Base-by-base conservation (phyloP, 1,140 invertebrate species). In the Lethrus apterus region DNA sequence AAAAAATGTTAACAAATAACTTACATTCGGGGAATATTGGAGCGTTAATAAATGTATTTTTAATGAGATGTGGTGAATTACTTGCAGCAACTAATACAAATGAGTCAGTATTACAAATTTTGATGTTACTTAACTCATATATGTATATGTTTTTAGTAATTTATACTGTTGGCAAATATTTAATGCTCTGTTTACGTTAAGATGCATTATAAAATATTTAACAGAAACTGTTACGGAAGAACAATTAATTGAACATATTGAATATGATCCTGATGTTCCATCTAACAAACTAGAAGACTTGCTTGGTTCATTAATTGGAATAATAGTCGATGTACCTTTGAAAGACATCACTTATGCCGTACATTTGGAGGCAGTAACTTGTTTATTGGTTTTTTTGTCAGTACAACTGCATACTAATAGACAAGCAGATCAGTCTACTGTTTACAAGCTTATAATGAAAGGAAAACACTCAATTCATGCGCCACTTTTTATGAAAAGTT, bases 151-250 rank as follows among this genome's bases (percentile, higher is more conserved):
- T 77, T 80, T 42, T 68, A 95, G 90, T 66, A 86, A 86, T 54
- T 81, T 94, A 68, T 84, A 93, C 55, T 83, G 87, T 33, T 98
- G 93, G 91, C 93, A 97, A 68, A 84, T 90, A 0, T 91, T 89
- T 64, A 98, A 98, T 72, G 87, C 89, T 0, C 67, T 98, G 20
- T 94, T 96, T 60, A 84, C 95, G 13, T 80, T 97, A 46, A 77
- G 93, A 44, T 86, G 82, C 56, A 77, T 94, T 44, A 78, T 84
- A 43, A 97, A 95, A 67, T 95, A 90, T 67, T 76, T 96, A 30
- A 83, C 93, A 8, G 85, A 88, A 65, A 82, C 78, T 40, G 73
- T 84, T 2, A 79, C 79, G 0, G 86, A 89, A 63, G 80, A 83
- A 50, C 79, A 84, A 51, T 70, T 89, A 48, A 71, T 83, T 19